Evolutionary conservation across 2,888 invertebrate species (phyloP).

Genomic region (Agrochola litura): DNA sequence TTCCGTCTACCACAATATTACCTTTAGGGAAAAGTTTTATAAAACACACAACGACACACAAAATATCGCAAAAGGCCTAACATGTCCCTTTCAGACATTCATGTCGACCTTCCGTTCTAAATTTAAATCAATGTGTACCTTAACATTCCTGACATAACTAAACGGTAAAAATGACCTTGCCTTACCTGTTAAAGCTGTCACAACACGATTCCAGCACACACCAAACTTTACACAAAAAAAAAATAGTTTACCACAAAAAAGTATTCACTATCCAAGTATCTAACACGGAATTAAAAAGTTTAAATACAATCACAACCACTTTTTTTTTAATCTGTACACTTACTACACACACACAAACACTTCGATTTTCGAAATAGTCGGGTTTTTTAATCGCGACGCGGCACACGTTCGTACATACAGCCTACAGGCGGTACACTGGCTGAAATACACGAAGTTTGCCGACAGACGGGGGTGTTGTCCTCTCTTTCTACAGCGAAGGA

Average conservation of each 20-base stretch:
- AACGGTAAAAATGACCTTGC: conserved; percentile 58
- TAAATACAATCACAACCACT: conserved; percentile 72
- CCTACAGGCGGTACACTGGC: conserved; percentile 71
- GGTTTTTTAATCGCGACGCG: conserved; percentile 37
- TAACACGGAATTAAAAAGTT: conserved; percentile 56
- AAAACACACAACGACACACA: conserved; percentile 5
- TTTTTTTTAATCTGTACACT: conserved; percentile 62
- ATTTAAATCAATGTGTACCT: conserved; percentile 52
- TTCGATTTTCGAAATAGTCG: conserved; percentile 69
- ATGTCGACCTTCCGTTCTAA: conserved; percentile 34
- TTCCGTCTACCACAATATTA: background rate
- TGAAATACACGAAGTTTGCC: conserved; percentile 67
- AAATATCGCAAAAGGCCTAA: conserved; percentile 9
- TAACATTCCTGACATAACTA: conserved; percentile 54
- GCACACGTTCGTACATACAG: conserved; percentile 64
- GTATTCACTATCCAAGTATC: conserved; percentile 36
- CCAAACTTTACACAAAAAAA: conserved; percentile 59
- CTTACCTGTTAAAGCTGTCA: conserved; percentile 62
- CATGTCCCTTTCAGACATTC: conserved; percentile 24
- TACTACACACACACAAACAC: conserved; percentile 66
- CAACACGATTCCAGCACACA: conserved; percentile 57
- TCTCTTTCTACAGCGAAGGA: conserved; percentile 67
- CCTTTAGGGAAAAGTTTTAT: conserved; percentile 12
- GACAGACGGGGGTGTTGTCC: conserved; percentile 55
- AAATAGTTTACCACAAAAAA: conserved; percentile 44